Evolutionary conservation across 2,113 vertebrate species (phyloP), one percentile per base, ranked within the genome.

Genomic region (Diglossa brunneiventris): DNA sequence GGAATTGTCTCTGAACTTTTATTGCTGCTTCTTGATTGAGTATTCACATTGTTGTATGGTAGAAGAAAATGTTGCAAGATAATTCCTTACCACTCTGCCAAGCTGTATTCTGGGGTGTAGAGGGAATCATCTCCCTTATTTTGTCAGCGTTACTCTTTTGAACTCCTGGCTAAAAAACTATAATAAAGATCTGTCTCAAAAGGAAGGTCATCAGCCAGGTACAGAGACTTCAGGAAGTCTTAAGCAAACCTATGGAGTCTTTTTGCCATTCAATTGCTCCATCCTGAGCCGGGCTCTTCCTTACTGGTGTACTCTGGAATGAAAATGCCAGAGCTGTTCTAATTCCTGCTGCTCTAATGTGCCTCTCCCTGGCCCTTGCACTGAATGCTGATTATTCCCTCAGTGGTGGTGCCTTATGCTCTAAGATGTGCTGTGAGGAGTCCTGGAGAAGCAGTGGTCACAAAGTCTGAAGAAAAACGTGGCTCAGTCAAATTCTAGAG

Each of bases 121-220:
- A 69, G 41, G 49, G 93, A 96, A 92, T 96, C 61, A 89, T 94
- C 73, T 89, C 90, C 83, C 59, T 79, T 86, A 86, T 90, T 94
- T 95, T 92, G 64, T 75, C 85, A 78, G 26, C 35, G 66, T 39
- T 78, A 37, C 41, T 93, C n/a, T 49, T 83, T 89, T 93, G 83
- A 96, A 74, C 80, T 89, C 49, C 61, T 61, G 56, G 44, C 64
- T 83, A 80, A 88, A 91, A 95, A 92, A 41, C 42, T 81, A 4
- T 91, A 88, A 92, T 95, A 91, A 90, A 93, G 74, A 86, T 81
- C 61, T 67, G 35, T n/a, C 61, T 92, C 53, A 68, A 87, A 93
- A 78, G 41, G 49, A 89, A 89, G 85, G 88, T 92, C 93, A 92
- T 93, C 88, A 94, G 88, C 64, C 52, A 78, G 89, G 73, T 68